Percentiles rank a stretch among this genome's conserved stretches.
phyloP scores from a whole-genome alignment of 2,888 invertebrate species.

The Galeruca laticollis region DNA sequence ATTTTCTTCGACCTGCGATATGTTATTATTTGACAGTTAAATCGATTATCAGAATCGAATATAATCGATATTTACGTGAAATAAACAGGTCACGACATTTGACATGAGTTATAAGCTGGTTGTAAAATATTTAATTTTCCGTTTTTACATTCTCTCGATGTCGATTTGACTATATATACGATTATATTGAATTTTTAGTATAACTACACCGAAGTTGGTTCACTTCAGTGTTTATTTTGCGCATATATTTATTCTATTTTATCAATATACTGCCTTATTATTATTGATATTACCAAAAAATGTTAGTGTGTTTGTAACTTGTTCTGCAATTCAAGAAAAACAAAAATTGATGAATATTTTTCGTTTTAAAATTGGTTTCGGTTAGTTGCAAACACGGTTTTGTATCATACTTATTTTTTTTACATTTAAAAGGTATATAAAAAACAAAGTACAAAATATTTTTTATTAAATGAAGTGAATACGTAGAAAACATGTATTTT shows the following conservation, averaged over 20 bases:
- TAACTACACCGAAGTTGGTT: slow-evolving; percentile 7
- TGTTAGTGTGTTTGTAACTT: slow-evolving; percentile 5
- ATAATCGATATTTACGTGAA: no score
- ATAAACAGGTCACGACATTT: no score
- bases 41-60: no score
- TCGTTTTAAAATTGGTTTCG: background rate
- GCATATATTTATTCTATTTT: slow-evolving; percentile 3
- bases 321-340: background rate
- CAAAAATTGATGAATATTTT: background rate
- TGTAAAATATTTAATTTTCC: background rate
- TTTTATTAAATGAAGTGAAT: background rate
- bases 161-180: background rate
- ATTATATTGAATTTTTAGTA: background rate
- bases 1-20: no score
- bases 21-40: no score
- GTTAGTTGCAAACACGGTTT: background rate
- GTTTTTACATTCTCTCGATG: background rate
- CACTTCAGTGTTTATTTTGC: background rate
- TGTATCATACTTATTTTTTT: background rate
- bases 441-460: slow-evolving; percentile 1
- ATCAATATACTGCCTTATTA: slow-evolving; percentile 6
- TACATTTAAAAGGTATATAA: background rate
- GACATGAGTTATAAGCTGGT: no score
- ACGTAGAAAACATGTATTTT: background rate
- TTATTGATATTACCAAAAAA: slow-evolving; percentile 17